Evolutionary conservation across 2,797 vertebrate species (phyloP).

Genomic region (Pagetopsis macropterus): DNA sequence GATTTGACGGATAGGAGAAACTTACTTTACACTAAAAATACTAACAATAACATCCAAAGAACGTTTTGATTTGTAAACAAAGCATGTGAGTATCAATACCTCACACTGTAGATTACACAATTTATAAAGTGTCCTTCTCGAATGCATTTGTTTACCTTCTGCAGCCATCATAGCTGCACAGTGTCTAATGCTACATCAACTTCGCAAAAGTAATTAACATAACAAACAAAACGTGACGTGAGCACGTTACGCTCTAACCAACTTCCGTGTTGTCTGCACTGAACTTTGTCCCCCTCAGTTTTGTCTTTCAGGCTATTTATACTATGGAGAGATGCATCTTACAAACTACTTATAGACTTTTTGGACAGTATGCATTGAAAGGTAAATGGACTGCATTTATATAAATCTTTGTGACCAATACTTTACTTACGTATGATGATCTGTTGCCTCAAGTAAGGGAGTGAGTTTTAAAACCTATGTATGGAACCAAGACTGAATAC

Average conservation of each 20-base stretch:
- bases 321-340: neutral
- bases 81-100: too few relatives aligned
- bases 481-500: too few relatives aligned
- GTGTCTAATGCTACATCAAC: neutral
- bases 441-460: too few relatives aligned
- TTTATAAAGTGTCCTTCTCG: neutral
- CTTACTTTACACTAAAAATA: too few relatives aligned
- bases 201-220: neutral
- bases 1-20: neutral
- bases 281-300: neutral
- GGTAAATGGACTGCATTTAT: too few relatives aligned
- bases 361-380: neutral
- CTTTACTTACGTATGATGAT: too few relatives aligned
- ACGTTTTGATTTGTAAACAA: too few relatives aligned
- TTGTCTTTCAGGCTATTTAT: neutral
- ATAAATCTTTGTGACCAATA: too few relatives aligned
- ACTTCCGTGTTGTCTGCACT: neutral
- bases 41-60: too few relatives aligned
- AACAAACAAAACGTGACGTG: neutral
- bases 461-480: too few relatives aligned
- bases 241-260: neutral
- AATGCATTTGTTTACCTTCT: slow-evolving; percentile 18
- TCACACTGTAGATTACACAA: too few relatives aligned
- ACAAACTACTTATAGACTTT: neutral
- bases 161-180: neutral